Percentiles rank a stretch among this genome's conserved stretches.
These are phyloP conservation scores for Drosophila anceps DNA, from an alignment of 2,888 invertebrate species.

Conservation along the genomic window DNA sequence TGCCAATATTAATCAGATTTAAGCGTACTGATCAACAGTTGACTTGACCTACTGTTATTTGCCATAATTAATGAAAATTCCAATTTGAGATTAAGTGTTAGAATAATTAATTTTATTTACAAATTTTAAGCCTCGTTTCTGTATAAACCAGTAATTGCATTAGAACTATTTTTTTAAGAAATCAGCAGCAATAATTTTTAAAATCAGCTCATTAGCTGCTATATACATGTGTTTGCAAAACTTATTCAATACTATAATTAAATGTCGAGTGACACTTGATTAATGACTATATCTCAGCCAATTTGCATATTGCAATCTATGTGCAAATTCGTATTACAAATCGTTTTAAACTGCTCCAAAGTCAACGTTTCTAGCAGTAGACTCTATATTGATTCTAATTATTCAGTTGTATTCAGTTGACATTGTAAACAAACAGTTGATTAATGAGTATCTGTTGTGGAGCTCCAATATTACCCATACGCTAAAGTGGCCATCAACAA, in stretches of 20 bases:
- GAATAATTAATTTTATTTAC: constrained; percentile 6
- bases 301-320: constrained; percentile 53
- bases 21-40: neutral
- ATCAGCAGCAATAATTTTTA: constrained; percentile 9
- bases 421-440: constrained; percentile 4
- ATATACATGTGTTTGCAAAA: constrained; percentile 13
- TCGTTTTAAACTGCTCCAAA: constrained; percentile 29
- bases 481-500: constrained; percentile 22
- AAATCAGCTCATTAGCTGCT: constrained; percentile 33
- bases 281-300: constrained; percentile 42
- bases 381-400: constrained; percentile 2
- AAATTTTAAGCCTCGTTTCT: neutral
- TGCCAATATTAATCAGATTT: constrained; percentile 5
- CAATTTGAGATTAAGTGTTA: constrained; percentile 6
- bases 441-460: constrained; percentile 6
- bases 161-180: neutral
- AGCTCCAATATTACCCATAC: constrained; percentile 55
- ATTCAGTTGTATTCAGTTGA: constrained; percentile 13
- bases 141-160: neutral
- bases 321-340: constrained; percentile 41
- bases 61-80: neutral
- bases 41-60: constrained; percentile 8
- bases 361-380: constrained; percentile 11
- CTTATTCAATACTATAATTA: constrained; percentile 45
- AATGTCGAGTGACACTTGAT: constrained; percentile 46